phyloP scores from a whole-genome alignment of 2,113 vertebrate species.

The Lycocorax pyrrhopterus region DNA sequence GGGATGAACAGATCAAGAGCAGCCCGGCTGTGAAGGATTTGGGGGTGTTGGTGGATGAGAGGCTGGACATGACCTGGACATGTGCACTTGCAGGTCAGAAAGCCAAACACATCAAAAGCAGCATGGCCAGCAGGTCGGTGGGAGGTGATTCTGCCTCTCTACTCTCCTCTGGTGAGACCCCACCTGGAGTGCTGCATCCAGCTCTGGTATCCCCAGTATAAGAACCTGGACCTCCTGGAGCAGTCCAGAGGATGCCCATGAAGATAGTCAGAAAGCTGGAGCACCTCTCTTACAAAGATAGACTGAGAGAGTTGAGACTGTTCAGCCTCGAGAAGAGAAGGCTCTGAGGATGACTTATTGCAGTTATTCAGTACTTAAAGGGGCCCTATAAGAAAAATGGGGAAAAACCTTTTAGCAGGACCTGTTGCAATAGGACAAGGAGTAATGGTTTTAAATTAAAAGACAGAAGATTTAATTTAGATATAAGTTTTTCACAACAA shows the following conservation, averaged over 20 bases:
- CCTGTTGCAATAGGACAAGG: not conserved
- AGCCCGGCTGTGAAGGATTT: not conserved
- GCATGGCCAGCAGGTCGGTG: fast-evolving
- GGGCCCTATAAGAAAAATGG: not conserved
- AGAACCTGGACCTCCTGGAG: not conserved
- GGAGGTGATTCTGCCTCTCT: not conserved
- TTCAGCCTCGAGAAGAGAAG: not conserved
- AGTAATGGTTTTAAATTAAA: not conserved
- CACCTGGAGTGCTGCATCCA: not conserved
- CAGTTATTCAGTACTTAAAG: not conserved
- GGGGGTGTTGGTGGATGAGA: not conserved
- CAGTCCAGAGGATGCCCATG: not conserved
- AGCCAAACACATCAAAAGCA: not conserved
- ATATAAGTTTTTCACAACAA: not conserved
- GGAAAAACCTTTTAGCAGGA: not conserved
- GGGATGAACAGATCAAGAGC: not conserved
- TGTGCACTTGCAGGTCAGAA: not conserved
- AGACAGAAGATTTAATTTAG: not conserved
- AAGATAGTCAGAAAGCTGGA: not conserved
- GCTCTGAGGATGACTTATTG: not conserved
- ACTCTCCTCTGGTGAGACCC: not conserved
- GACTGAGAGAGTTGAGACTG: not conserved
- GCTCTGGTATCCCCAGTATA: not conserved
- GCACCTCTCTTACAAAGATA: not conserved
- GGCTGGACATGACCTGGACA: not conserved